Base-by-base conservation (phyloP, 2,888 invertebrate species). In the Ophion slaviceki region DNA sequence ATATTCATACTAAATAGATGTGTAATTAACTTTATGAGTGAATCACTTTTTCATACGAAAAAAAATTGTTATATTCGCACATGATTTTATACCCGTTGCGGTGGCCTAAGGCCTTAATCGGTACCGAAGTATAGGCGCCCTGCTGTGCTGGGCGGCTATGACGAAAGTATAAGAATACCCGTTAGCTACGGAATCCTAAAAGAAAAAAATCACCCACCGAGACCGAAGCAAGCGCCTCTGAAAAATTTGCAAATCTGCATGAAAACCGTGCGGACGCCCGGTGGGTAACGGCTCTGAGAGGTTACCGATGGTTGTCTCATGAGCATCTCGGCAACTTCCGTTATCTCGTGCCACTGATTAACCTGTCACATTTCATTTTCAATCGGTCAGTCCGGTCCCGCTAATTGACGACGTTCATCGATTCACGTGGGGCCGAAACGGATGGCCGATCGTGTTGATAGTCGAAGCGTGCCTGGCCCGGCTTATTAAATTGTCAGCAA, bases 201-300 rank as follows among this genome's bases (percentile, higher is more conserved):
- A 62, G 32, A 45, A 62, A 66, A 36, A 36, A 57, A 17, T 36
- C 40, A 80, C 32, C 2, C 36, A 93, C 94, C 97, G 64, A 97
- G 94, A 5, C 96, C 96, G 88, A 97, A 97, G 87, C 96, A 96
- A 0, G 96, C 95, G 0, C 96, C 96, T 62, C 95, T 94, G 53
- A 94, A 95, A 86, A 96, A 94, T 76, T 95, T 94, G 85, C 96
- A 96, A 36, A 96, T 95, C 95, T 96, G 93, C 91, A 94, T 94
- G 80, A 94, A 95, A 87, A 94, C 90, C 0, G 93, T 93, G 47
- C 91, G 90, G 6, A 94, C 92, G 64, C 92, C 88, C 10, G 76
- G 67, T 0, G 92, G 91, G 87, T 91, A 91, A 68, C 62, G 64
- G 67, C 89, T 86, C n/a, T 91, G 86, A 8, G 89, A 91, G 20